Conservation (phyloP, 2,888 invertebrate species). For the Fragum fragum region DNA sequence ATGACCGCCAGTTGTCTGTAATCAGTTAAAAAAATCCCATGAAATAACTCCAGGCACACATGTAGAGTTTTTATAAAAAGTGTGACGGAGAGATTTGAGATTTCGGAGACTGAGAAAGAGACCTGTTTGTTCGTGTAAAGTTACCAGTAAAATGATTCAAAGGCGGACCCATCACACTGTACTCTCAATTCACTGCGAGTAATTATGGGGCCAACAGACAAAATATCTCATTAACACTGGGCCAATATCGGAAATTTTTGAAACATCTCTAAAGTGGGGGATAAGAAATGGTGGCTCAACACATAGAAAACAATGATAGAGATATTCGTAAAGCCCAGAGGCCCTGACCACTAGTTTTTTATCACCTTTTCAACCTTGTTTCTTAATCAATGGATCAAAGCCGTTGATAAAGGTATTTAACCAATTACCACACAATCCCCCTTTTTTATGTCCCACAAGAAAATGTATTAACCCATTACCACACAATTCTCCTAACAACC, state of each 20-base stretch:
- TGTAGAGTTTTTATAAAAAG: conserved; percentile 15
- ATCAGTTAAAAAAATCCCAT: conserved; percentile 21
- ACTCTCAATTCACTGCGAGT: conserved; percentile 37
- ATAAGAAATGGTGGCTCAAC: conserved; percentile 31
- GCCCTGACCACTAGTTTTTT: conserved; percentile 17
- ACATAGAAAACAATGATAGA: conserved; percentile 21
- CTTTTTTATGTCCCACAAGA: too few relatives aligned
- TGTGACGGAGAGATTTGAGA: conserved; percentile 12
- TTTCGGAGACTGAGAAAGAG: conserved; percentile 24
- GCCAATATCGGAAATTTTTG: conserved; percentile 56
- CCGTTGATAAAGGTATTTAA: background rate
- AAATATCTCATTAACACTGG: conserved; percentile 64
- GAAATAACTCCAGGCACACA: conserved; percentile 15
- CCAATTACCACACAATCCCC: too few relatives aligned
- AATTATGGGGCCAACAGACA: conserved; percentile 55
- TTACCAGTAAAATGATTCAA: conserved; percentile 52
- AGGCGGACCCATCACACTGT: conserved; percentile 44
- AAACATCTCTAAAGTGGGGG: conserved; percentile 45
- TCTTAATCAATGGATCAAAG: conserved; percentile 6
- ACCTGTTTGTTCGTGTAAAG: conserved; percentile 55
- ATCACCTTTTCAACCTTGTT: background rate
- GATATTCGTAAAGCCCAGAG: conserved; percentile 17
- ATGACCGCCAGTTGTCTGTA: background rate
- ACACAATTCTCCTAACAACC: too few relatives aligned
- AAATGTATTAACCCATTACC: too few relatives aligned